These are phyloP conservation scores for Solea solea DNA, from an alignment of 2,113 vertebrate species.

Conservation along the genomic window DNA sequence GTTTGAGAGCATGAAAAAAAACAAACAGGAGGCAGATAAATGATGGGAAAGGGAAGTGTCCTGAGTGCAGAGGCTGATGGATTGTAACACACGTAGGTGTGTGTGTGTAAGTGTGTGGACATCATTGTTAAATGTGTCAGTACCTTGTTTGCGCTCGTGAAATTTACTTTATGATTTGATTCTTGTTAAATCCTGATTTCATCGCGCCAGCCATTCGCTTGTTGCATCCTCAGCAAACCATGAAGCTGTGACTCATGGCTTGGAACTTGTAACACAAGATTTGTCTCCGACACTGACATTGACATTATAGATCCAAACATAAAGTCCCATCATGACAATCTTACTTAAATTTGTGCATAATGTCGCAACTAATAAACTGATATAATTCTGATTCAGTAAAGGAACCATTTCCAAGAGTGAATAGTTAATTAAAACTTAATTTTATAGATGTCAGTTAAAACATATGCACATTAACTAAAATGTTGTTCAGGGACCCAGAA, in stretches of 20 bases:
- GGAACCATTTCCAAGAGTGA: too few species aligned
- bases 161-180: slow-evolving; percentile 1
- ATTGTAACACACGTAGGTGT: neutral
- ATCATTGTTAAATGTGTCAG: neutral
- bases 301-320: slow-evolving; percentile 29
- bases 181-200: slow-evolving; percentile 34
- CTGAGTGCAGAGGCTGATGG: slow-evolving; percentile 29
- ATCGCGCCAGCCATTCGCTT: slow-evolving; percentile 22
- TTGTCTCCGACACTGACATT: slow-evolving; percentile 16
- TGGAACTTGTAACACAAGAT: slow-evolving; percentile 34
- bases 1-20: slow-evolving; percentile 28
- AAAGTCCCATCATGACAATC: slow-evolving; percentile 12
- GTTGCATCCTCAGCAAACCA: slow-evolving; percentile 11
- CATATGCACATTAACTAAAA: too few species aligned
- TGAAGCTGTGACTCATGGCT: slow-evolving; percentile 45
- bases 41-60: slow-evolving; percentile 45
- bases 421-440: too few species aligned
- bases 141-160: neutral
- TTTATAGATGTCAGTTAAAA: too few species aligned
- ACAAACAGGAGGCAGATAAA: slow-evolving; percentile 36
- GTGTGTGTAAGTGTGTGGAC: neutral
- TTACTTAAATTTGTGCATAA: neutral
- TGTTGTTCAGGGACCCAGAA: too few species aligned
- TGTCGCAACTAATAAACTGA: too few species aligned
- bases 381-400: too few species aligned